A percentile compares a stretch with the other conserved stretches of the same genome.
Evolutionary conservation across 2,888 invertebrate genomes (phyloP).

Genomic region (Drosophila colorata): DNA sequence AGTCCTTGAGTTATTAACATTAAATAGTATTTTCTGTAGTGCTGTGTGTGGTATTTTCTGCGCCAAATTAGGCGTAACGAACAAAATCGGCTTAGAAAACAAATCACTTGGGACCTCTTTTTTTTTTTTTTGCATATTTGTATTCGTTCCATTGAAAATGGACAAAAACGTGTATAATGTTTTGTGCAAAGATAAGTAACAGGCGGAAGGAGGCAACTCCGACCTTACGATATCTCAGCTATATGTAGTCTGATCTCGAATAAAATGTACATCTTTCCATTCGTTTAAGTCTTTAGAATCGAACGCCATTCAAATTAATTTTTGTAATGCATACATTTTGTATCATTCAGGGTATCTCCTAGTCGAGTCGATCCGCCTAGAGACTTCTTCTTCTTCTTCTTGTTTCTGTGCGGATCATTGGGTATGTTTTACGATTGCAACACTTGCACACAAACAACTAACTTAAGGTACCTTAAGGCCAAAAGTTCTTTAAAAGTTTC

Average conservation of each 20-base stretch:
- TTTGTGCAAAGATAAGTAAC: neutral
- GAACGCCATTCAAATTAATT: too few relatives aligned
- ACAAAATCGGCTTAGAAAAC: constrained; percentile 47
- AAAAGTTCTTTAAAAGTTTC: constrained; percentile 16
- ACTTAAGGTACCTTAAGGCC: constrained; percentile 15
- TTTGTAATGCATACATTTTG: too few relatives aligned
- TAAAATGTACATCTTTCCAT: too few relatives aligned
- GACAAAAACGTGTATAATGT: neutral
- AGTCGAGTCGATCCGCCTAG: too few relatives aligned
- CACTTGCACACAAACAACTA: constrained; percentile 24
- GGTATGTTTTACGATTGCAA: constrained; percentile 26
- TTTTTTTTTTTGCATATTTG: constrained; percentile 31
- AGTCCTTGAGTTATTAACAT: constrained; percentile 70
- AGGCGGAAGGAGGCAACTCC: too few relatives aligned
- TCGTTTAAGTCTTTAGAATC: too few relatives aligned
- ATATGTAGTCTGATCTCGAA: neutral
- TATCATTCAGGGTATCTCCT: too few relatives aligned
- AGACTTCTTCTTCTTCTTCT: neutral
- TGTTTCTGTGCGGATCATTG: constrained; percentile 35
- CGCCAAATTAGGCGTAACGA: constrained; percentile 62
- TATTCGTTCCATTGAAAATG: constrained; percentile 32
- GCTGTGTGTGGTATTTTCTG: constrained; percentile 26
- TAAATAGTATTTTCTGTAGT: constrained; percentile 44
- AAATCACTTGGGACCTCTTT: constrained; percentile 59
- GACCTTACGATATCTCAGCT: neutral